Conservation (phyloP, 2,888 invertebrate species). For the Perithous albicinctus region DNA sequence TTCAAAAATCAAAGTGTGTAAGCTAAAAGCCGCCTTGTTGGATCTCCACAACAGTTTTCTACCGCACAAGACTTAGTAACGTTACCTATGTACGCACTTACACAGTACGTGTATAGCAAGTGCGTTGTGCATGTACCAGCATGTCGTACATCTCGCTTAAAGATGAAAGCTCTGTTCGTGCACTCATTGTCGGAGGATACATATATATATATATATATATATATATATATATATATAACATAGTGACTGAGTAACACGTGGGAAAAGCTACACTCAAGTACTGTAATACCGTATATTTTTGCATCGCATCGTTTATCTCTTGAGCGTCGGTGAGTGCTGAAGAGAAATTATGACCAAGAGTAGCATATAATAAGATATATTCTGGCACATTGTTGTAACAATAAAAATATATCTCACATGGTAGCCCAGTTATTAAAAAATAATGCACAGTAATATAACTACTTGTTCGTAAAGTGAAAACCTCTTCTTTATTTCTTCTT, state of each 20-base stretch:
- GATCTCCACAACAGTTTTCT: background rate
- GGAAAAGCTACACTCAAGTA: conserved; percentile 44
- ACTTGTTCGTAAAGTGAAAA: conserved; percentile 54
- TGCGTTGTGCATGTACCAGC: background rate
- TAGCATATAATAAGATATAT: conserved; percentile 8
- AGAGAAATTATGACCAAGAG: conserved; percentile 56
- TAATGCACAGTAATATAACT: conserved; percentile 47
- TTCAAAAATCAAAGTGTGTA: too few relatives aligned
- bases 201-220: background rate
- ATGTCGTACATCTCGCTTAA: conserved; percentile 26
- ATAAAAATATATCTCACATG: conserved; percentile 47
- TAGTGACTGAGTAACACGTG: conserved; percentile 50
- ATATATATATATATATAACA: conserved; percentile 19
- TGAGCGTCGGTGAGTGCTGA: conserved; percentile 15
- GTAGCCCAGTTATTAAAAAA: conserved; percentile 55
- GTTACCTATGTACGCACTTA: background rate
- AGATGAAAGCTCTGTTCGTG: conserved; percentile 51
- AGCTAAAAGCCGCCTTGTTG: background rate
- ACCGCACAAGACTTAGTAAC: background rate
- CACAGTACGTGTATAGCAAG: too few relatives aligned
- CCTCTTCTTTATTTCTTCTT: conserved; percentile 2
- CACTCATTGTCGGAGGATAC: conserved; percentile 22
- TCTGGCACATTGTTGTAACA: conserved; percentile 5
- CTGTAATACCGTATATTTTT: conserved; percentile 41
- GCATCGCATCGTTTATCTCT: conserved; percentile 22